Conservation (phyloP, 2,113 vertebrate species). For the Ameiurus melas region DNA sequence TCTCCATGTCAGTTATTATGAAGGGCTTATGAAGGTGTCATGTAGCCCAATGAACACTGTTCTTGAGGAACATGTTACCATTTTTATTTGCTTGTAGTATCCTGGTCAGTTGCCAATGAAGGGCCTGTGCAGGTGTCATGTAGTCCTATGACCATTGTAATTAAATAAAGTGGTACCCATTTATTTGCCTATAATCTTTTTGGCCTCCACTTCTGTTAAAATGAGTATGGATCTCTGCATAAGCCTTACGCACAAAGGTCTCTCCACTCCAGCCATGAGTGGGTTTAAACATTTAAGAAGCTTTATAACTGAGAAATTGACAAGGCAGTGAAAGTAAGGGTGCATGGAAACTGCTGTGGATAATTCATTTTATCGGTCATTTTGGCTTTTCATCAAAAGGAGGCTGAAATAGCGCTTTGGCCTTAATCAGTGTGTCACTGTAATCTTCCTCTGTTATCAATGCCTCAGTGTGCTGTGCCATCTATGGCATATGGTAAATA, state of each 20-base stretch:
- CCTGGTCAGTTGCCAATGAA: too few relatives aligned
- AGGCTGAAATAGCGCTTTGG: background rate
- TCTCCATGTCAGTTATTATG: too few relatives aligned
- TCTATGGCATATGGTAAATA: constrained; percentile 20
- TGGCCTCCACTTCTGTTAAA: background rate
- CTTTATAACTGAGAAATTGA: background rate
- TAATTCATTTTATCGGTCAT: background rate
- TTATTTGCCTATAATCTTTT: background rate
- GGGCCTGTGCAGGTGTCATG: too few relatives aligned
- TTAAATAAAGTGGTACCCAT: background rate
- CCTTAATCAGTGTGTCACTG: background rate
- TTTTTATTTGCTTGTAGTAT: too few relatives aligned
- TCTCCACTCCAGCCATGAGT: background rate
- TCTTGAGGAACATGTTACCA: too few relatives aligned
- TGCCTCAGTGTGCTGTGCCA: constrained; percentile 19
- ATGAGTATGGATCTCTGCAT: background rate
- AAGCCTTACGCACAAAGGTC: background rate
- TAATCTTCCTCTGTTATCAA: constrained; percentile 9
- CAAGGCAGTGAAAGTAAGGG: background rate
- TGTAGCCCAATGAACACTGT: too few relatives aligned
- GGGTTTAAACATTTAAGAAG: background rate
- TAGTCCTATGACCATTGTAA: too few relatives aligned
- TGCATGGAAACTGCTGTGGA: background rate
- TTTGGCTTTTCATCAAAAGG: constrained; percentile 17
- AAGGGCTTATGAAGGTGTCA: too few relatives aligned